phyloP scores from a whole-genome alignment of 2,113 vertebrate species.

The Mus pahari region DNA sequence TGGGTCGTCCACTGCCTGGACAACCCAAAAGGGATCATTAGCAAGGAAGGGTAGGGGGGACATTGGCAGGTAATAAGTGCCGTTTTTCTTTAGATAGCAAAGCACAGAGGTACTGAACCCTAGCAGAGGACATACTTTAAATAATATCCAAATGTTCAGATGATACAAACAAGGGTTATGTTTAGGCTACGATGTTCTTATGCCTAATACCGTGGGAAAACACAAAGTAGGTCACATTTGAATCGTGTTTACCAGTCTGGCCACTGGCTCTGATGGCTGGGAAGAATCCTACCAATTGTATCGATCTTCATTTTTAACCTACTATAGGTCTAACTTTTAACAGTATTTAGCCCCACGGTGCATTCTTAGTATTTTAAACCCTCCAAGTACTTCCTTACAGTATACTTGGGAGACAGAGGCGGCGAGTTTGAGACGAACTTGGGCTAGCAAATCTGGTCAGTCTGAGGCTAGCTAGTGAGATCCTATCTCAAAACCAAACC shows the following conservation, averaged over 20 bases:
- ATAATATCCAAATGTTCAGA: neutral
- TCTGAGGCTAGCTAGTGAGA: neutral
- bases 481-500: neutral
- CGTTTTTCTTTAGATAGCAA: neutral
- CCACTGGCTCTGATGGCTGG: neutral
- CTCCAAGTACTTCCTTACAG: neutral
- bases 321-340: neutral
- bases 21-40: neutral
- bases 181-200: neutral
- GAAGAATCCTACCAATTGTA: neutral
- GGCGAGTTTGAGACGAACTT: neutral
- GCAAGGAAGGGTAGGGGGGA: neutral
- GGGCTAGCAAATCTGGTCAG: neutral
- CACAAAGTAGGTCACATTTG: neutral
- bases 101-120: neutral
- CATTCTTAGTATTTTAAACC: neutral
- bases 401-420: neutral
- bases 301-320: constrained; percentile 7
- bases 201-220: neutral
- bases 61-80: neutral
- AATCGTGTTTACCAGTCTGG: constrained; percentile 1
- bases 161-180: neutral
- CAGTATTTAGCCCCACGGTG: neutral
- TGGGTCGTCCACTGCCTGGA: neutral
- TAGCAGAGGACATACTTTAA: neutral